Percentiles rank a stretch among this genome's conserved stretches.
These are phyloP conservation scores for Dryobotodes eremita DNA, from an alignment of 2,888 invertebrate genomes.

Conservation along the genomic window DNA sequence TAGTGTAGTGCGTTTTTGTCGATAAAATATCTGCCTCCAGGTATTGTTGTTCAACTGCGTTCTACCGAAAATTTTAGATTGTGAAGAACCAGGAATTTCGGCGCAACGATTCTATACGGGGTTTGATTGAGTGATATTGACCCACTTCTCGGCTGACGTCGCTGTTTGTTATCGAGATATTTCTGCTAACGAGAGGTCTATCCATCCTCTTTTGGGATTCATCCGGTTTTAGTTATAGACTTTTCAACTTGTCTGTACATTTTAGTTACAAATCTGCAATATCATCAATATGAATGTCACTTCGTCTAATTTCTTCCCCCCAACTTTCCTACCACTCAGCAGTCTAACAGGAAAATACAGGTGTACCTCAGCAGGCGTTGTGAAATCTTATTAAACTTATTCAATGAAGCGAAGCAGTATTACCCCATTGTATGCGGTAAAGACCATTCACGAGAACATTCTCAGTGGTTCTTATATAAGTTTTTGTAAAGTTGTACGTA, in stretches of 20 bases:
- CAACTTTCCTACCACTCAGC: constrained; percentile 38
- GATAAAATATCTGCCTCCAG: background rate
- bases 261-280: constrained; percentile 17
- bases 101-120: background rate
- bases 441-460: constrained; percentile 65
- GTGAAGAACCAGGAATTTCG: background rate
- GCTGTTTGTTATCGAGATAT: constrained; percentile 14
- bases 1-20: constrained; percentile 26
- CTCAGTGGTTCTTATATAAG: constrained; percentile 68
- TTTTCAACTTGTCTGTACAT: background rate
- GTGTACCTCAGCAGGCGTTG: constrained; percentile 50
- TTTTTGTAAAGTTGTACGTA: constrained; percentile 66
- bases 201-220: background rate
- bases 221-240: background rate
- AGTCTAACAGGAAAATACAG: constrained; percentile 53
- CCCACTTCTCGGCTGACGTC: background rate
- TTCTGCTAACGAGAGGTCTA: constrained; percentile 13
- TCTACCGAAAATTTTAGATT: background rate
- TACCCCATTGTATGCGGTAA: constrained; percentile 65
- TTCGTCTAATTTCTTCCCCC: constrained; percentile 36
- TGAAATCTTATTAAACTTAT: constrained; percentile 69
- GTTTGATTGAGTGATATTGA: constrained; percentile 34
- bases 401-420: constrained; percentile 67
- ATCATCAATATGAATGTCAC: constrained; percentile 48
- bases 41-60: constrained; percentile 20